Base-by-base conservation (phyloP, 2,797 vertebrate genomes). In the Scleropages formosus region DNA sequence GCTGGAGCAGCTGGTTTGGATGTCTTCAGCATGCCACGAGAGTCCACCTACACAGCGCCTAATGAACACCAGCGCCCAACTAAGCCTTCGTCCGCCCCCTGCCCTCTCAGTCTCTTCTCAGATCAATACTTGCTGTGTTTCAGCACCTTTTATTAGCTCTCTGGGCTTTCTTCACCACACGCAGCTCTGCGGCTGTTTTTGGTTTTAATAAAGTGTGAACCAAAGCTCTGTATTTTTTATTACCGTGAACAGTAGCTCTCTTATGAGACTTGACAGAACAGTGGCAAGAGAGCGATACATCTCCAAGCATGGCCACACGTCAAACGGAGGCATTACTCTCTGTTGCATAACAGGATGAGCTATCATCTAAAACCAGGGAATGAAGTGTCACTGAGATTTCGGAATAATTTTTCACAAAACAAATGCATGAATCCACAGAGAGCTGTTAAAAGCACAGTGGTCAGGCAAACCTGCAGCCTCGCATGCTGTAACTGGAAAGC, bases 1-100 rank as follows among this genome's bases (percentile, higher is more conserved):
- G 49, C 49, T 70, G 68, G n/a, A 64, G 22, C 18, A 47, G 65
- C 46, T 49, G 65, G 61, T 51, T 60, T 31, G 73, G 56, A 44
- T 62, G 58, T 74, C 60, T 58, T 49, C 58, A 74, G 47, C 73
- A 64, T 56, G 24, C 20, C 73, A 66, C 51, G 15, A 39, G 20
- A 39, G 47, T n/a, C 63, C 74, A 67, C 62, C 73, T 59, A 67
- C 73, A 66, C 62, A 62, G 46, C 51, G 44, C 46, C 49, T 66
- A 65, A 74, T 66, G 49, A 62, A 59, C 18, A 73, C 58, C 58
- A 62, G 58, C 16, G 26, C 58, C 60, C 60, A 61, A 72, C 12
- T 1, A 27, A 46, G 26, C 20, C 8, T n/a, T 67, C 15, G 22
- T n/a, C 65, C 65, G 24, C 64, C 20, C 65, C n/a, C 44, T 46